phyloP scores from a whole-genome alignment of 2,888 invertebrate species.

The Chaetogeoica ovagalla region DNA sequence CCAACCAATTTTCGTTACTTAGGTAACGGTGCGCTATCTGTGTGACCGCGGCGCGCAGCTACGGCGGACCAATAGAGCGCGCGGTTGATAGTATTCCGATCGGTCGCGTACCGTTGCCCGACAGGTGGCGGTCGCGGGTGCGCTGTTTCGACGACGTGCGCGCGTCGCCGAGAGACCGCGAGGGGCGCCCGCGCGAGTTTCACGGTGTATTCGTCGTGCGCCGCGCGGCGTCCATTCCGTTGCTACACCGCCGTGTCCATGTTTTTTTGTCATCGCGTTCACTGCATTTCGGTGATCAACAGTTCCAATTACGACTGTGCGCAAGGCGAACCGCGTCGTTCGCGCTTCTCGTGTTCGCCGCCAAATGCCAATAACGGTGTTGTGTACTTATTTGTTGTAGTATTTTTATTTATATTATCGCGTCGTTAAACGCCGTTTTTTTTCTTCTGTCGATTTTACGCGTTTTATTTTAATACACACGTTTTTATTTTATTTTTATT shows the following conservation, averaged over 20 bases:
- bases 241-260: slow-evolving; percentile 25
- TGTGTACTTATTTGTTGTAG: background rate
- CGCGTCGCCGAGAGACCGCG: background rate
- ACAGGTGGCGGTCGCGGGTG: slow-evolving; percentile 22
- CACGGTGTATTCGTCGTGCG: slow-evolving; percentile 37
- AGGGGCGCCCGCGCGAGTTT: slow-evolving; percentile 13
- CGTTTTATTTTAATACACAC: too few species aligned
- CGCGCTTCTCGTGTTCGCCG: slow-evolving; percentile 40
- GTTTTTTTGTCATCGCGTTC: slow-evolving; percentile 42
- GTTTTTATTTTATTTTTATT: background rate
- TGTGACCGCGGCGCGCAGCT: too few species aligned
- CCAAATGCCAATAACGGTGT: background rate
- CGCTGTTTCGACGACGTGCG: background rate
- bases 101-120: slow-evolving; percentile 1
- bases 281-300: slow-evolving; percentile 42
- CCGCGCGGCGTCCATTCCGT: slow-evolving; percentile 34
- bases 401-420: slow-evolving; percentile 13
- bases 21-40: too few species aligned
- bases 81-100: background rate
- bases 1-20: too few species aligned
- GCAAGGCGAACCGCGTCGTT: slow-evolving; percentile 20
- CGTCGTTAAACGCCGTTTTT: background rate
- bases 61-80: background rate
- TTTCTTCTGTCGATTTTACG: background rate
- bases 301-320: slow-evolving; percentile 33